Evolutionary conservation across 2,113 vertebrate species (phyloP).

Genomic region (Zootoca vivipara): DNA sequence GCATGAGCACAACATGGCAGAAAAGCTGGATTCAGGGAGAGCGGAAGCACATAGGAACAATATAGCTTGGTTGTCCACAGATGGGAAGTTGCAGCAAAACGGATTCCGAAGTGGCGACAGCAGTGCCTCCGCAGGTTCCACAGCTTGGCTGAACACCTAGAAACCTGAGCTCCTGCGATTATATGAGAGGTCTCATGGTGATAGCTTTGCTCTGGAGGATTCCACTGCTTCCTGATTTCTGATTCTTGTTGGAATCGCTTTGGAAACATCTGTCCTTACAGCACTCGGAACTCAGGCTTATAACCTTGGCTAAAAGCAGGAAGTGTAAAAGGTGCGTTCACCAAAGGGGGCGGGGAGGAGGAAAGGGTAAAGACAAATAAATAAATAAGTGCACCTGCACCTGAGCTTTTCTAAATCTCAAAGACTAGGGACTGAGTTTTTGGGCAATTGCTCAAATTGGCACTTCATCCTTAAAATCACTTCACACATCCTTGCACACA

Average conservation of each 20-base stretch:
- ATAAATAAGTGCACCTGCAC: conserved; percentile 2
- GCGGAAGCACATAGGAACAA: not conserved
- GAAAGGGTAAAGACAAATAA: conserved; percentile 21
- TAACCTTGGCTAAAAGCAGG: conserved; percentile 40
- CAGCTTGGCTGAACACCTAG: conserved; percentile 25
- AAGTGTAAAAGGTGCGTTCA: conserved; percentile 19
- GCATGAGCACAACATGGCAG: not conserved
- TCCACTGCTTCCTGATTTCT: conserved; percentile 26
- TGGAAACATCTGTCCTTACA: conserved; percentile 56
- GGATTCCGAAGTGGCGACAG: conserved; percentile 25
- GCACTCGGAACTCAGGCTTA: conserved; percentile 25
- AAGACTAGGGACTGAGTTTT: conserved; percentile 5
- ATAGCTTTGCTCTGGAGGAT: conserved; percentile 27
- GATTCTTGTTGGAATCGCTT: conserved; percentile 32
- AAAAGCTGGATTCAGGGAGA: conserved; percentile 19
- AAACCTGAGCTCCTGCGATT: not conserved
- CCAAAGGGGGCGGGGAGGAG: conserved; percentile 15
- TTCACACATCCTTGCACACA: conserved; percentile 17
- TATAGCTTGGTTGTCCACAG: not conserved
- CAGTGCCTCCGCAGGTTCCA: conserved; percentile 23
- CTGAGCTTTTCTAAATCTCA: conserved; percentile 15
- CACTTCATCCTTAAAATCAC: conserved; percentile 44
- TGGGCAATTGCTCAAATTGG: conserved; percentile 45
- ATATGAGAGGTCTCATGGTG: conserved; percentile 25
- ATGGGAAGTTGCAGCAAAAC: conserved; percentile 20